Base-by-base conservation (phyloP, 2,113 vertebrate genomes). In the Oreochromis aureus region DNA sequence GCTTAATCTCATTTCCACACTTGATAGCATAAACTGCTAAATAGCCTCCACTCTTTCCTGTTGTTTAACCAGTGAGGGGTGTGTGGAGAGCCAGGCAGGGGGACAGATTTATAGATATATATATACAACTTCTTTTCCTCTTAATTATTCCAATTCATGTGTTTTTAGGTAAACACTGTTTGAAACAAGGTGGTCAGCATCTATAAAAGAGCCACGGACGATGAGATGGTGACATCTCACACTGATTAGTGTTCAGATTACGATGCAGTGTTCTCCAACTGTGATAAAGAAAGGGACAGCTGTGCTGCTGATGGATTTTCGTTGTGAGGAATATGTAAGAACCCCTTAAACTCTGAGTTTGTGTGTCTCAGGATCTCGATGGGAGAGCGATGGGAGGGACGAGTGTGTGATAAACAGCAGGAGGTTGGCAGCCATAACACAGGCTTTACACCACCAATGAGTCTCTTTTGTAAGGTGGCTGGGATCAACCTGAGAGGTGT, bases 1-100 rank as follows among this genome's bases (percentile, higher is more conserved):
- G 61, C 66, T 59, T 86, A 86, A 86, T 81, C 84, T 58, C 79
- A 88, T 86, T 85, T 80, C 53, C 84, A 86, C 86, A 24, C 53
- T 6, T n/a, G 56, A 82, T 48, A 39, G 51, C 41, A 7, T 80
- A 39, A 36, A 39, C 19, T 4, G 46, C 18, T 39, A 79, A 86
- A 59, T 61, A 56, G 82, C 30, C 12, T 56, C 32, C 55, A 16
- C 82, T 32, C 61, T 11, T 86, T 87, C 46, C 80, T 83, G 71
- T 83, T 82, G 53, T 16, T 81, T 16, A 83, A 27, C 27, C 81
- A 83, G n/a, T 36, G 46, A 19, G 24, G 44, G 24, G 44, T 78
- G 3, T 51, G 46, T 32, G 6, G 24, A 51, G 44, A 76, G 44
- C 2, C 13, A 46, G 34, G 13, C 22, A 0, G 69, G 3, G 30